Evolutionary conservation across 2,888 invertebrate species (phyloP).

Genomic region (Hymenopus coronatus): DNA sequence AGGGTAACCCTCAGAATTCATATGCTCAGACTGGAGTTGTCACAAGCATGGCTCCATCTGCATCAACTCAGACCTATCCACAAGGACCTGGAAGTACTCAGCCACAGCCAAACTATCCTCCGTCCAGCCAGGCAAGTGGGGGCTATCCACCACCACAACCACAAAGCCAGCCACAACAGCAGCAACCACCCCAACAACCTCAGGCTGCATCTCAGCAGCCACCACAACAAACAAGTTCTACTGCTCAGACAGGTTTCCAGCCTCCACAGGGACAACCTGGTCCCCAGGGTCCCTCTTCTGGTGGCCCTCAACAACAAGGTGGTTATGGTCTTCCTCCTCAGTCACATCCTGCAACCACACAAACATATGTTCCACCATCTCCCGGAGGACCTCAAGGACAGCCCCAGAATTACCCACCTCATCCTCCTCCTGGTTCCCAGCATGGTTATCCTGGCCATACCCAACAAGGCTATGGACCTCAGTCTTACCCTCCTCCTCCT

Average conservation of each 20-base stretch:
- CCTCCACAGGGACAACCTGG: constrained; percentile 41
- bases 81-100: constrained; percentile 46
- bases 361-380: constrained; percentile 33
- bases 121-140: constrained; percentile 54
- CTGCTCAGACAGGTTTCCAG: constrained; percentile 47
- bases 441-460: constrained; percentile 31
- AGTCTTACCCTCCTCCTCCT: constrained; percentile 45
- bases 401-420: constrained; percentile 32
- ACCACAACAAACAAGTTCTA: constrained; percentile 37
- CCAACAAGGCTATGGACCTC: constrained; percentile 30
- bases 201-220: constrained; percentile 43
- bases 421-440: constrained; percentile 38
- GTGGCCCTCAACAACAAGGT: constrained; percentile 28
- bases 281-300: constrained; percentile 30
- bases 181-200: constrained; percentile 33
- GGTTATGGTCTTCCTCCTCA: constrained; percentile 33
- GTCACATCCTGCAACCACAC: constrained; percentile 33
- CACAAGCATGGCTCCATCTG: constrained; percentile 48
- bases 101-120: constrained; percentile 50
- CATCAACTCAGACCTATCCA: constrained; percentile 57
- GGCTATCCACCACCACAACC: constrained; percentile 28
- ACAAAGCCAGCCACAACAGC: constrained; percentile 27
- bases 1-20: constrained; percentile 36
- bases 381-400: constrained; percentile 26
- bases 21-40: constrained; percentile 40